Evolutionary conservation across 1,140 invertebrate genomes (phyloP).

Genomic region (Anoplophora glabripennis): DNA sequence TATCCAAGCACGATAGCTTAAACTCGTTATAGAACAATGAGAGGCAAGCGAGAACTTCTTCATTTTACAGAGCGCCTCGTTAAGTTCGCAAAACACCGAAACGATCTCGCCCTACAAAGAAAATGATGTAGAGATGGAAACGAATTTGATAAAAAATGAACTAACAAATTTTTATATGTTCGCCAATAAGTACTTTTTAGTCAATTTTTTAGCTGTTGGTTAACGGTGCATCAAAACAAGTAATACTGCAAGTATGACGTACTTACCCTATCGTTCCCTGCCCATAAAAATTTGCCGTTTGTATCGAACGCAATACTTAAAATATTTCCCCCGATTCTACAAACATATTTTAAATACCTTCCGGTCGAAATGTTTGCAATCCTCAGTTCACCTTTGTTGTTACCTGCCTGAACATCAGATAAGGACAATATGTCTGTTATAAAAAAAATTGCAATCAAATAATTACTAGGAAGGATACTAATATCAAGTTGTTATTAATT

Average conservation of each 20-base stretch:
- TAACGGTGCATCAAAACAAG: too few relatives aligned
- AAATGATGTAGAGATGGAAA: not conserved
- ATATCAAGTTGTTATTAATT: constrained; percentile 84
- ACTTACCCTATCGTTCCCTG: constrained; percentile 73
- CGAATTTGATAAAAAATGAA: constrained; percentile 12
- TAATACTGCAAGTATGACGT: too few relatives aligned
- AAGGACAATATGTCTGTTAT: constrained; percentile 3
- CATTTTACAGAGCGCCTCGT: constrained; percentile 70
- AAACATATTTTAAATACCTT: constrained; percentile 71
- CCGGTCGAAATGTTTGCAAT: constrained; percentile 86
- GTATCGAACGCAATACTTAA: constrained; percentile 75
- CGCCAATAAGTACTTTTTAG: too few relatives aligned
- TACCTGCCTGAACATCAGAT: constrained; percentile 62
- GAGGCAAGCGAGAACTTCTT: constrained; percentile 62
- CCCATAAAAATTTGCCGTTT: constrained; percentile 77
- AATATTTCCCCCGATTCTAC: constrained; percentile 73
- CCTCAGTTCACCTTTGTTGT: constrained; percentile 71
- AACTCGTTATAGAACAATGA: constrained; percentile 65
- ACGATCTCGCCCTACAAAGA: constrained; percentile 63
- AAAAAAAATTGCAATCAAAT: not conserved
- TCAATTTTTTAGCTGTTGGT: not conserved
- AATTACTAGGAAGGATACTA: constrained; percentile 62
- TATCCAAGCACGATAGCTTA: constrained; percentile 80
- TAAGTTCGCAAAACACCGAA: constrained; percentile 69
- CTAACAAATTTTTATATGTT: too few relatives aligned